Conservation (phyloP, 64 coral and sea anemone species). For the Acropora yongei region DNA sequence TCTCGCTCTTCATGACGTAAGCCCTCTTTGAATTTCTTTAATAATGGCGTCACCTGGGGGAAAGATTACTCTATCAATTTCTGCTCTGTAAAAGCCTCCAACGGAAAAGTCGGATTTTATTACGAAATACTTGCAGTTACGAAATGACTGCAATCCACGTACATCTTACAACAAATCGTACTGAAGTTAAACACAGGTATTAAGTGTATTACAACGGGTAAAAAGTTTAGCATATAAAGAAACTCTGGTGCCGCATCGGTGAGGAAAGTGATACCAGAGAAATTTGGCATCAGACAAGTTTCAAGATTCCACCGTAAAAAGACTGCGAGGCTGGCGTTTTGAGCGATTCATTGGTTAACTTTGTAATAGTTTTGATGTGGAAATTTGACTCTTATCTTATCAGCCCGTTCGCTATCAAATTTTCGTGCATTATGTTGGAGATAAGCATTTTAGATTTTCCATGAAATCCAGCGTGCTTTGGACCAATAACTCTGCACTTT, state of each 20-base stretch:
- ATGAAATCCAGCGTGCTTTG: slow-evolving; percentile 8
- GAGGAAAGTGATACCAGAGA: slow-evolving; percentile 3
- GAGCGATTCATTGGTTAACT: slow-evolving; percentile 1
- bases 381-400: background rate
- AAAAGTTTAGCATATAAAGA: background rate
- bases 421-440: background rate
- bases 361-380: background rate
- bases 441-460: slow-evolving; percentile 12
- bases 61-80: background rate
- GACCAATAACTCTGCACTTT: slow-evolving; percentile 1
- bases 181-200: background rate
- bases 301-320: background rate
- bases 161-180: background rate
- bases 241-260: slow-evolving; percentile 1
- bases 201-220: background rate
- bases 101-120: background rate
- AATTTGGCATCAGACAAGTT: background rate
- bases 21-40: background rate
- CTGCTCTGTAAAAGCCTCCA: slow-evolving; percentile 6
- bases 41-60: background rate
- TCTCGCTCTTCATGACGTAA: background rate
- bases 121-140: slow-evolving; percentile 1
- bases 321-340: too few species aligned
- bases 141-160: slow-evolving; percentile 14
- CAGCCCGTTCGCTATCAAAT: background rate